Percentiles rank a stretch among this genome's conserved stretches.
Evolutionary conservation across 2,113 vertebrate species (phyloP).

Genomic region (Eurypyga helias): DNA sequence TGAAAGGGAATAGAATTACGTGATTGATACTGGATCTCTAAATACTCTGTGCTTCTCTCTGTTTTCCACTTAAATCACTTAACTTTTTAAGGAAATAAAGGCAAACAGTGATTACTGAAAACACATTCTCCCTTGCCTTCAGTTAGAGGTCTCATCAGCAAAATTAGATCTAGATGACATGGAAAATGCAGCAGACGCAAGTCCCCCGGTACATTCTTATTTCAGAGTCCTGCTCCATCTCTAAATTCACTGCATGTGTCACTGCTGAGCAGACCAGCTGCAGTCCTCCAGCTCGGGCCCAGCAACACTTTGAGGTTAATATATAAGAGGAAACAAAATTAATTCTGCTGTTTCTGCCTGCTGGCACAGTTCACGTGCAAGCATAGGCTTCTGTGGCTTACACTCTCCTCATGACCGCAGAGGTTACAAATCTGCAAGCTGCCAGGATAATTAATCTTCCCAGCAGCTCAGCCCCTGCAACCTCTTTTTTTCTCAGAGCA

Average conservation of each 20-base stretch:
- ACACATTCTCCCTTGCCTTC: not conserved
- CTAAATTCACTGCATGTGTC: not conserved
- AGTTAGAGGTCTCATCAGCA: not conserved
- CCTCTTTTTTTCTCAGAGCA: not conserved
- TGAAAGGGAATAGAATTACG: slow-evolving; percentile 1
- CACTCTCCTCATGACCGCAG: fast-evolving
- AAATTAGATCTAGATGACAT: not conserved
- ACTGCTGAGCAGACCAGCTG: not conserved
- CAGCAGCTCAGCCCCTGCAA: not conserved
- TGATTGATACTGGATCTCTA: not conserved
- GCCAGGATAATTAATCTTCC: not conserved
- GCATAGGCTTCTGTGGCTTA: not conserved
- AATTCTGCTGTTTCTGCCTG: not conserved
- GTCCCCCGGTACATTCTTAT: not conserved
- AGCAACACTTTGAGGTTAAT: not conserved
- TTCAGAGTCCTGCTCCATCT: not conserved
- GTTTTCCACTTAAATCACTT: not conserved
- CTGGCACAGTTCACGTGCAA: not conserved
- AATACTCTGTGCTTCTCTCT: not conserved
- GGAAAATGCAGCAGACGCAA: not conserved
- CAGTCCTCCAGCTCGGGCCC: not conserved
- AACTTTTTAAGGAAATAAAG: not conserved
- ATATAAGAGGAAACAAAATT: fast-evolving
- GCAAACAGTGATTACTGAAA: not conserved
- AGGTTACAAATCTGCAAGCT: not conserved